Evolutionary conservation across 2,888 invertebrate genomes (phyloP), one percentile per base, ranked within the genome.

Genomic region (Belgica antarctica): DNA sequence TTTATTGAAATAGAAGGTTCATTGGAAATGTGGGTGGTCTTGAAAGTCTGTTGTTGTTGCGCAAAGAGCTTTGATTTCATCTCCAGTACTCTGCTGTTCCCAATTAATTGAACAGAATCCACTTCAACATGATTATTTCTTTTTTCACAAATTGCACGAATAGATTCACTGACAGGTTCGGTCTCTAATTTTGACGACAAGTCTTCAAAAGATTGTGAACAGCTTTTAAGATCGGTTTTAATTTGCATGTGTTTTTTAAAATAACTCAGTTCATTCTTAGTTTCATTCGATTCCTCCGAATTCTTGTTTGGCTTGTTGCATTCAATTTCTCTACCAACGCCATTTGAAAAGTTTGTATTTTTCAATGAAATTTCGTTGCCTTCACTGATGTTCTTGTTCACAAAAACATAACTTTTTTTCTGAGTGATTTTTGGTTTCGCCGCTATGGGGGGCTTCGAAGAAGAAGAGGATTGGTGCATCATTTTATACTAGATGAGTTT

Each of bases 101-200:
- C 46, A 31, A 68, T 22, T 27, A 34, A 2, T 68, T 52, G 57
- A 27, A 41, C 10, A 12, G 46, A 1, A 24, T 22, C 22, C 8
- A 5, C 12, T 25, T 36, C 12, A n/a, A 15, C 47, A n/a, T n/a
- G n/a, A 17, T n/a, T 52, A 52, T 52, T 17, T 52, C n/a, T n/a
- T 52, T 7, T n/a, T 52, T 52, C 17, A 25, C n/a, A n/a, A n/a
- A n/a, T n/a, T 22, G 8, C 31, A 5, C 15, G 17, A 24, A 10
- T 24, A 10, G 15, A 24, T 12, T 61, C 41, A 2, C 19, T 27
- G 15, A 31, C 24, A 10, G 59, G 61, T 19, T 61, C 36, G 24
- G 27, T 61, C 46, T 70, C 70, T 27, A 61, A 70, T 12, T 63
- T 70, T 10, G 70, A 70, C 10, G 70, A 70, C n/a, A 62, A 52